Percentiles rank a stretch among this genome's conserved stretches.
phyloP scores from a whole-genome alignment of 2,888 invertebrate genomes.

The Mesochorus sp. region DNA sequence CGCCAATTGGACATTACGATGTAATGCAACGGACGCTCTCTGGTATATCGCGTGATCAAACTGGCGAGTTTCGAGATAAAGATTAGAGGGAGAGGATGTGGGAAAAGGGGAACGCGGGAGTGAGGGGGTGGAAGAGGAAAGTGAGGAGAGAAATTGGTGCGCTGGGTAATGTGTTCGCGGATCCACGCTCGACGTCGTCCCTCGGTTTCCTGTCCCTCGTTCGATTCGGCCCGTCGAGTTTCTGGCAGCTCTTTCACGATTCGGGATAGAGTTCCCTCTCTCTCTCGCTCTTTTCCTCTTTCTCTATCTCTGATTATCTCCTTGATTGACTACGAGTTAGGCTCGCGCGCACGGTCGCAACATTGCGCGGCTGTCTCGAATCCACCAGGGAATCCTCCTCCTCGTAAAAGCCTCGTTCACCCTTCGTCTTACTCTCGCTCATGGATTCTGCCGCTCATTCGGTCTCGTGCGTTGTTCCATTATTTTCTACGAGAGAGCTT shows the following conservation, averaged over 20 bases:
- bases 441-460: constrained; percentile 24
- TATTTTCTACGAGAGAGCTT: constrained; percentile 46
- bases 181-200: constrained; percentile 42
- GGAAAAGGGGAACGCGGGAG: neutral
- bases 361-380: constrained; percentile 44
- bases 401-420: constrained; percentile 61
- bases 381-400: constrained; percentile 61
- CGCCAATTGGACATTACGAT: neutral
- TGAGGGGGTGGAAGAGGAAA: neutral
- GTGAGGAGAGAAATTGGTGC: constrained; percentile 23
- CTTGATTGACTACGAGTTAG: constrained; percentile 67
- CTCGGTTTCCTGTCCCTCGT: constrained; percentile 58
- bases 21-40: constrained; percentile 4
- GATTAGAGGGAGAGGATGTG: constrained; percentile 3
- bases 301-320: constrained; percentile 65
- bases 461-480: constrained; percentile 42
- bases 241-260: constrained; percentile 56
- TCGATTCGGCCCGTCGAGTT: constrained; percentile 57
- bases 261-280: constrained; percentile 45
- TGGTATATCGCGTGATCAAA: constrained; percentile 44
- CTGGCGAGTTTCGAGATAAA: constrained; percentile 30
- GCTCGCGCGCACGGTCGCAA: constrained; percentile 57
- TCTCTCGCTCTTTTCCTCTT: neutral
- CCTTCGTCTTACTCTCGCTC: constrained; percentile 33
- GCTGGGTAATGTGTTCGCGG: constrained; percentile 47